Conservation (phyloP, 2,797 vertebrate genomes). For the Meriones psammophilus region DNA sequence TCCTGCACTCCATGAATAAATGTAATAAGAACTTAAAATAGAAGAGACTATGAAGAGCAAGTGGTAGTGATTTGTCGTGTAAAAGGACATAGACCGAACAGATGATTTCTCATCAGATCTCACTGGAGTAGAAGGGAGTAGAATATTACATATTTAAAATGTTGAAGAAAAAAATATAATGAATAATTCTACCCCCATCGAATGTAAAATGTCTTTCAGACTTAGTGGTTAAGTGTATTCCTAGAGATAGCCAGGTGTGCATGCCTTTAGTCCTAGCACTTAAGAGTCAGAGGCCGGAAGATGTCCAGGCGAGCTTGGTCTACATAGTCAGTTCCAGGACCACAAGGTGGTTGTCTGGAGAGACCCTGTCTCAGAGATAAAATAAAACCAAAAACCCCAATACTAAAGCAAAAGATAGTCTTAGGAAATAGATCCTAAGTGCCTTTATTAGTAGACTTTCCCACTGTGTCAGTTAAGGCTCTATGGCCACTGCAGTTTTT, state of each 20-base stretch:
- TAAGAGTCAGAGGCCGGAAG: neutral
- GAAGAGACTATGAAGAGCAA: constrained; percentile 14
- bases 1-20: neutral
- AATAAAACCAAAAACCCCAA: neutral
- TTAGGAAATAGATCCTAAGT: neutral
- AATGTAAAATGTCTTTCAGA: neutral
- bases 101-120: neutral
- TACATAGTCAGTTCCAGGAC: neutral
- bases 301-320: neutral
- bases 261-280: neutral
- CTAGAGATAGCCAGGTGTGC: neutral
- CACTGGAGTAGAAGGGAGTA: neutral
- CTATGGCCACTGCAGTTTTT: neutral
- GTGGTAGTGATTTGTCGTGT: neutral
- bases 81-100: neutral
- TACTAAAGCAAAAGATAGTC: neutral
- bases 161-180: constrained; percentile 23
- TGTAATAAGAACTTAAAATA: neutral
- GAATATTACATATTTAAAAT: neutral
- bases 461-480: neutral
- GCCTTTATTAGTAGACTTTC: neutral
- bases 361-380: too few relatives aligned
- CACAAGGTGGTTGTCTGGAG: neutral
- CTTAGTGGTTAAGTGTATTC: neutral
- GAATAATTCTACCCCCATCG: neutral